These are phyloP conservation scores for Mellilla xanthometata DNA, from an alignment of 2,888 invertebrate species.

Conservation along the genomic window DNA sequence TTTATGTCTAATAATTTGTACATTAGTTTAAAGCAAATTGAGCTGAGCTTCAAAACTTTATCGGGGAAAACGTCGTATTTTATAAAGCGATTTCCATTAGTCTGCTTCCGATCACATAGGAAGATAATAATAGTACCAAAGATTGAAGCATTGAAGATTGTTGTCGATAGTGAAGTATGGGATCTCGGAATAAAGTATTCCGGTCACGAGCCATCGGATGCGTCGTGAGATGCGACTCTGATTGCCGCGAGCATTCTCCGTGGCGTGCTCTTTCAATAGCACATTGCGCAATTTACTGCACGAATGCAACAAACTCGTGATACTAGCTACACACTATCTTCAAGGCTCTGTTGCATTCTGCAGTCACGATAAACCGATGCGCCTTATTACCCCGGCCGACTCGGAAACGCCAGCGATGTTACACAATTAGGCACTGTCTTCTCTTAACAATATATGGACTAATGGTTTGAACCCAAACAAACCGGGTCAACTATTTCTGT, in stretches of 20 bases:
- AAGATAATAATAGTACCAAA: conserved; percentile 2
- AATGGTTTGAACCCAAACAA: conserved; percentile 11
- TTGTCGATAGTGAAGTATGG: conserved; percentile 20
- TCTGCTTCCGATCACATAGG: neutral
- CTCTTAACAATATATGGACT: neutral
- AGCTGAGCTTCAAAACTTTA: no score
- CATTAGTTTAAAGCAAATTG: no score
- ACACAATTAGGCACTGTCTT: neutral
- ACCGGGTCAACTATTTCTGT: conserved; percentile 18
- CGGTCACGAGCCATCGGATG: conserved; percentile 60
- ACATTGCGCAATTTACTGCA: conserved; percentile 74
- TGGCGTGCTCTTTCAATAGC: conserved; percentile 61
- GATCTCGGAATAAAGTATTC: conserved; percentile 34
- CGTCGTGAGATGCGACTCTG: conserved; percentile 65
- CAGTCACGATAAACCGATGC: conserved; percentile 60
- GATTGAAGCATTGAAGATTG: conserved; percentile 13
- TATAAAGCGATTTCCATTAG: no score
- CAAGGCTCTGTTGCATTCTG: conserved; percentile 56
- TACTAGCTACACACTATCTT: conserved; percentile 56
- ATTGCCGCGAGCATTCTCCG: conserved; percentile 50
- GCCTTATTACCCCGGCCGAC: conserved; percentile 20
- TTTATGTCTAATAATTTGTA: no score
- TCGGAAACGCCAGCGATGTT: conserved; percentile 7
- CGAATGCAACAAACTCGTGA: conserved; percentile 58
- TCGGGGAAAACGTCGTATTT: no score